Evolutionary conservation across 1,140 invertebrate species (phyloP).

Genomic region (Drosophila lowei): DNA sequence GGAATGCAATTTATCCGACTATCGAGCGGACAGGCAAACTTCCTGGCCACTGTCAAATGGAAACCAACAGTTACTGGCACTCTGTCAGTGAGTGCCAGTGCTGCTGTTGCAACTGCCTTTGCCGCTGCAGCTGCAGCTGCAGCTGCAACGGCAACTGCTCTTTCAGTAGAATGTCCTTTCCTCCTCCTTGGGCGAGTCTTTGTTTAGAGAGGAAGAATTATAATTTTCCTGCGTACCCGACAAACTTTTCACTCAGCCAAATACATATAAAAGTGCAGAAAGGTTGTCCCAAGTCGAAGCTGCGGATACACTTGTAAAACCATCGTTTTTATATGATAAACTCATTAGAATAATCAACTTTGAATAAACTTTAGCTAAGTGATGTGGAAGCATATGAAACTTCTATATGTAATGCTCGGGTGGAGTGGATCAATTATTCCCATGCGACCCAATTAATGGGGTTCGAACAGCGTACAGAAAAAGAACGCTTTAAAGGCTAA

Average conservation of each 20-base stretch:
- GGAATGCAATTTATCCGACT: conserved; percentile 24
- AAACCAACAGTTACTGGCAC: conserved; percentile 39
- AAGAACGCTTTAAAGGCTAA: too few species aligned
- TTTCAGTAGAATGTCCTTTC: conserved; percentile 14
- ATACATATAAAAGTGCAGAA: conserved; percentile 4
- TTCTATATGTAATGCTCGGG: too few species aligned
- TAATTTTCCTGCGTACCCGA: conserved; percentile 68
- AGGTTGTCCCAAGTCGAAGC: too few species aligned
- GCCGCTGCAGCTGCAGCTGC: background rate
- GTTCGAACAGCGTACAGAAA: too few species aligned
- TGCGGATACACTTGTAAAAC: too few species aligned
- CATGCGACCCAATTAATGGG: too few species aligned
- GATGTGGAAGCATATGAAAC: too few species aligned
- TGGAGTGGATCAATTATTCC: too few species aligned
- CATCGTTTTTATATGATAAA: background rate
- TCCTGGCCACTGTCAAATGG: conserved; percentile 42
- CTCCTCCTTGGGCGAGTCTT: conserved; percentile 34
- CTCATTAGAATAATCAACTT: too few species aligned
- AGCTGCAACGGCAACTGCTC: background rate
- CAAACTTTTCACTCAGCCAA: conserved; percentile 46
- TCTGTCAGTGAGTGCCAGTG: conserved; percentile 17
- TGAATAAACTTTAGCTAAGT: too few species aligned
- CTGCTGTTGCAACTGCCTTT: conserved; percentile 24
- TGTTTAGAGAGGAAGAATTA: conserved; percentile 69
- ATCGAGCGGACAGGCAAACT: conserved; percentile 25